Evolutionary conservation across 2,888 invertebrate genomes (phyloP), one percentile per base, ranked within the genome.

Genomic region (Apoda limacodes): DNA sequence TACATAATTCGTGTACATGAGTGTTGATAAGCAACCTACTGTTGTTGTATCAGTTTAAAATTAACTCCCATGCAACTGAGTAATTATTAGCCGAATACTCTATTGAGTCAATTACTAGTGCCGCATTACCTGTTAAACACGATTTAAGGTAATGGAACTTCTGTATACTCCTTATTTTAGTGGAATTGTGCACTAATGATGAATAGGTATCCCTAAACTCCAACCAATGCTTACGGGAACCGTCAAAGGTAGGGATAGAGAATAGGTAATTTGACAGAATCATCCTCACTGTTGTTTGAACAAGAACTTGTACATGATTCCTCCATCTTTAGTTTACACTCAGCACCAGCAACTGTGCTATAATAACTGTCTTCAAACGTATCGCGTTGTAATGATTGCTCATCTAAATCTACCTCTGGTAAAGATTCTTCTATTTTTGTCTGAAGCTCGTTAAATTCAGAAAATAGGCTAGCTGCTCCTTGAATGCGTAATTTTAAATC

Each of bases 141-240:
- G 36, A 29, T 9, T 26, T 22, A n/a, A 36, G 25, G 9, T 36
- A 36, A n/a, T 36, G 35, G 20, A 36, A 36, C 10, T 36, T 36
- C 27, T 36, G 28, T 2, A 12, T 19, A 9, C 6, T 11, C 9
- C 9, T 5, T 25, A 30, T 12, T 4, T 9, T 11, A 15, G 17
- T 25, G 9, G 17, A 19, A 9, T 24, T 24, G 13, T 30, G 24
- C 3, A 25, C 13, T 2, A 30, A 14, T 6, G 30, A 25, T 5
- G 7, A 4, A 6, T 13, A 35, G 3, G 28, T 35, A 13, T 35
- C 28, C 6, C 24, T 23, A 31, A 31, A 35, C 9, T 31, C 28
- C 5, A 35, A 11, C 35, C 35, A 35, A 4, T 30, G 22, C 13
- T 29, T 27, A 24, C 28, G 28, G 6, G 21, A 15, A 22, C 31